Base-by-base conservation (phyloP, 2,888 invertebrate genomes). In the Synergus japonicus region DNA sequence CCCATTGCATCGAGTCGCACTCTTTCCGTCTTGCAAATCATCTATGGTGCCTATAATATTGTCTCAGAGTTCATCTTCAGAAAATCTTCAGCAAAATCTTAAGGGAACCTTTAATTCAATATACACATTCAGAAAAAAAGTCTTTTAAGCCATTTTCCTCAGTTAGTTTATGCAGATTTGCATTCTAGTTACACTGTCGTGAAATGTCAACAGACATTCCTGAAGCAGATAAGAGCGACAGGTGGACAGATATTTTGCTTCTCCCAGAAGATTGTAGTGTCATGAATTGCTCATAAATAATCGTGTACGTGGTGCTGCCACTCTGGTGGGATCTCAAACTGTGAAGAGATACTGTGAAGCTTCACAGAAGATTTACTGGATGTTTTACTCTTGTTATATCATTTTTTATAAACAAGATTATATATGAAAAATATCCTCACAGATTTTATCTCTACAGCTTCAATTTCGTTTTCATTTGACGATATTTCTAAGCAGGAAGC, bases 281-380 rank as follows among this genome's bases (percentile, higher is more conserved):
- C 46, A 46, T 67, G 67, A 46, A 67, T 67, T 67, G 46, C 67
- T 46, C 67, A 67, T 67, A 46, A 67, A 67, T 67, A 67, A 67
- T 67, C 13, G 44, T 44, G 67, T 29, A 67, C 67, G 67, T 67
- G 46, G 46, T 22, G 15, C 67, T 67, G 67, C 44, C 67, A 67
- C 46, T 67, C 46, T 15, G 44, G 46, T 67, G 46, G 67, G 67
- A 67, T 67, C 67, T 67, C 67, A 67, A 67, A 67, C 67, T 46
- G 67, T 67, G 44, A 67, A 67, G 67, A 67, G 46, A 67, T n/a
- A n/a, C 49, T 46, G 67, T 46, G 67, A 67, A 67, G 67, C 29
- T 29, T 29, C 67, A 46, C 67, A 22, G 67, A 46, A 67, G 67
- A 67, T 67, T 67, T 46, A 67, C 67, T 67, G 67, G 46, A 67